A percentile compares a stretch with the other conserved stretches of the same genome.
Conservation (phyloP, 2,113 vertebrate genomes). For the Pseudopipra pipra region DNA sequence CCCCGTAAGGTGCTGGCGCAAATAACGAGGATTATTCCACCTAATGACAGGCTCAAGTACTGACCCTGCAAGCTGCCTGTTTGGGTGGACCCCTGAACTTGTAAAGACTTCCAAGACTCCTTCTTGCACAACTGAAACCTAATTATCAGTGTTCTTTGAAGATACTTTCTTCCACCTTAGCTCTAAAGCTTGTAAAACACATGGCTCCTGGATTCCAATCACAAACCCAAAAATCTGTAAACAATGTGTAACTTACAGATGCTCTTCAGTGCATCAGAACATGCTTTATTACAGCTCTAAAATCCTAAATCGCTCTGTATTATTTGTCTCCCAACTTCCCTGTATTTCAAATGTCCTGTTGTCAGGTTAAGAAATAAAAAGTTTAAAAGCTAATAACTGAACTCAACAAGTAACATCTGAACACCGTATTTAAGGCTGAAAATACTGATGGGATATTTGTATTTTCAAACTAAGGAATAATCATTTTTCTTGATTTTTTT, state of each 20-base stretch:
- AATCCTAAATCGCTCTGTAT: slow-evolving; percentile 67
- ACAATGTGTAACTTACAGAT: slow-evolving; percentile 74
- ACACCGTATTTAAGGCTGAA: slow-evolving; percentile 25
- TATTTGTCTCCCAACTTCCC: slow-evolving; percentile 68
- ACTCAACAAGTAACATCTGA: slow-evolving; percentile 27
- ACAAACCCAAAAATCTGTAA: slow-evolving; percentile 75
- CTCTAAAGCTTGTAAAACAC: slow-evolving; percentile 56
- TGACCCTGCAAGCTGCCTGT: background rate
- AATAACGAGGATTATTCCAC: background rate
- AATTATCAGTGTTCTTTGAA: background rate
- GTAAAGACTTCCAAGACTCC: background rate
- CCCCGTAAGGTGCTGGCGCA: background rate
- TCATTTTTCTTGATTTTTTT: slow-evolving; percentile 7
- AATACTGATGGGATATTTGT: background rate
- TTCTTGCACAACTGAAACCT: background rate
- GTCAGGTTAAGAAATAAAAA: slow-evolving; percentile 70
- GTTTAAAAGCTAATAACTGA: slow-evolving; percentile 70
- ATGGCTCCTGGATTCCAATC: slow-evolving; percentile 63
- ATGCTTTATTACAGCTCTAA: slow-evolving; percentile 68
- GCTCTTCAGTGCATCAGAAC: slow-evolving; percentile 70
- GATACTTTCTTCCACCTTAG: slow-evolving; percentile 11
- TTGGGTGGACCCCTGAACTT: background rate
- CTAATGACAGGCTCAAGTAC: background rate
- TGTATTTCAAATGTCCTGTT: slow-evolving; percentile 70
- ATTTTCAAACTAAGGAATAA: slow-evolving; percentile 10